Conservation (phyloP, 2,888 invertebrate species). For the Diplazon laetatorius region DNA sequence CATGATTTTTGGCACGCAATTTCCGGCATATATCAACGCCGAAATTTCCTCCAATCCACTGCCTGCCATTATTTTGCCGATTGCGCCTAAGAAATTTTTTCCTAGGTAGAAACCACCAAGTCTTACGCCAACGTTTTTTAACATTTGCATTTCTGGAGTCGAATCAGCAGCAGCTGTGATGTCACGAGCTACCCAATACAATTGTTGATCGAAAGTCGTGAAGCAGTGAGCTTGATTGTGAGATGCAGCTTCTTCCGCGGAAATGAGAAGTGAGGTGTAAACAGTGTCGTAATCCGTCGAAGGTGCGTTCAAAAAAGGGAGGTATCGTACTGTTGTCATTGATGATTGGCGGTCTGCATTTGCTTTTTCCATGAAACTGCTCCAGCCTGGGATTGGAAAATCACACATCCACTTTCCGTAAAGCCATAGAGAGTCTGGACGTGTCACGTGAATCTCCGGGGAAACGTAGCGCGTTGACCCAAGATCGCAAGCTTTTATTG, state of each 20-base stretch:
- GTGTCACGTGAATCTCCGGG: constrained; percentile 32
- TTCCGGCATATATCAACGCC: constrained; percentile 53
- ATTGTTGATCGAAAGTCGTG: constrained; percentile 49
- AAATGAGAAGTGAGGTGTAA: constrained; percentile 48
- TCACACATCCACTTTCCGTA: constrained; percentile 61
- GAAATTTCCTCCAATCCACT: constrained; percentile 70
- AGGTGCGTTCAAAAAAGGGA: constrained; percentile 61
- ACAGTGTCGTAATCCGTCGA: constrained; percentile 52
- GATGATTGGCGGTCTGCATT: constrained; percentile 66
- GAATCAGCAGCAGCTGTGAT: constrained; percentile 44
- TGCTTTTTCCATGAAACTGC: constrained; percentile 75
- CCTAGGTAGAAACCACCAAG: constrained; percentile 73
- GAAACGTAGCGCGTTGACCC: constrained; percentile 44
- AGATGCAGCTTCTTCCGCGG: constrained; percentile 48
- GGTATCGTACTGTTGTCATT: constrained; percentile 60
- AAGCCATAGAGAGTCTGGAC: constrained; percentile 58
- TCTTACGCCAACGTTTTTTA: constrained; percentile 58
- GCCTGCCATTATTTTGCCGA: constrained; percentile 70
- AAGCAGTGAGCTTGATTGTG: constrained; percentile 42
- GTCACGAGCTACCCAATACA: constrained; percentile 61
- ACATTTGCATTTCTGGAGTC: constrained; percentile 22
- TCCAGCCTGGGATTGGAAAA: constrained; percentile 75
- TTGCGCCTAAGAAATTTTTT: constrained; percentile 68
- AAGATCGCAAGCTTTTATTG: constrained; percentile 16
- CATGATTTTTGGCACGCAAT: constrained; percentile 69